Percentiles rank a stretch among this genome's conserved stretches.
phyloP scores from a whole-genome alignment of 2,113 vertebrate genomes.

The Rhea pennata region DNA sequence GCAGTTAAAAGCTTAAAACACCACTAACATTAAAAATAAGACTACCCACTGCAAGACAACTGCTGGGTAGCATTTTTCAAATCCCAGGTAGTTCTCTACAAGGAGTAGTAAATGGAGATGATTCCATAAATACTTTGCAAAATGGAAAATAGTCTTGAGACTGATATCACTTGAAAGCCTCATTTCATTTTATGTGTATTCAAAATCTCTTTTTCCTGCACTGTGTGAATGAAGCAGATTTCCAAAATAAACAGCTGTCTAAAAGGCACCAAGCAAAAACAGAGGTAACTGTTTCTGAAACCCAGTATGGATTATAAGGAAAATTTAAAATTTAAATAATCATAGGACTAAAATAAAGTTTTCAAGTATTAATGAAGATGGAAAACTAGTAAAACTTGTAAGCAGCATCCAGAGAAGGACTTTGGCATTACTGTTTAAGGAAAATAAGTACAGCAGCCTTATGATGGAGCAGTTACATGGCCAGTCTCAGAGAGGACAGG shows the following conservation, averaged over 20 bases:
- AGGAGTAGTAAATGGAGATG: background rate
- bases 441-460: background rate
- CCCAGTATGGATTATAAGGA: background rate
- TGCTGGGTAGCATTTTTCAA: background rate
- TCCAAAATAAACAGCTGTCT: background rate
- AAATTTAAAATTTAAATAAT: background rate
- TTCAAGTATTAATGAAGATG: background rate
- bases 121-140: background rate
- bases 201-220: background rate
- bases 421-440: background rate
- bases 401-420: background rate
- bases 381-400: background rate
- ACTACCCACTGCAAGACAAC: background rate
- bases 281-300: background rate
- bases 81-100: background rate
- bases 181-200: background rate
- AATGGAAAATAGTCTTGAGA: background rate
- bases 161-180: background rate
- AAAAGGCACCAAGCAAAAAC: background rate
- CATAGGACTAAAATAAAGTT: background rate
- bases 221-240: background rate
- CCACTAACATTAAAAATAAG: background rate
- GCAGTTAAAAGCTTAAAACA: background rate
- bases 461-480: background rate
- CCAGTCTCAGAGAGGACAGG: background rate